These are phyloP conservation scores for Noturus placidus DNA, from an alignment of 2,113 vertebrate genomes.

Conservation along the genomic window DNA sequence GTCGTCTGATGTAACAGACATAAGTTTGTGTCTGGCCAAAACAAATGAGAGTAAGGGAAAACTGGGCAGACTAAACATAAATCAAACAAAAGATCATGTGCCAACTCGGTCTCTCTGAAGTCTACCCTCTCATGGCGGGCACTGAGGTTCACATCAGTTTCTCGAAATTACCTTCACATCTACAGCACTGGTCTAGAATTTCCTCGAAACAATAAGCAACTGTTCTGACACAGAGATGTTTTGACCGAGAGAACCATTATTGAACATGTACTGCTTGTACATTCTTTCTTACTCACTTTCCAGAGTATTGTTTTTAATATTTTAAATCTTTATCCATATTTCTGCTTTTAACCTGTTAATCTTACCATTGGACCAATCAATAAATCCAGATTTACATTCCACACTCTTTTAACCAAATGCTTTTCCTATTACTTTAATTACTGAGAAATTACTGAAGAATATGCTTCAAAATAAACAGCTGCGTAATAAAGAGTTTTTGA, in stretches of 20 bases:
- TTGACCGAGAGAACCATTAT: not conserved
- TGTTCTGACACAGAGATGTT: no score
- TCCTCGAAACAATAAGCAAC: not conserved
- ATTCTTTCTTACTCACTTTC: not conserved
- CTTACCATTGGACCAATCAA: not conserved
- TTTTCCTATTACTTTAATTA: not conserved
- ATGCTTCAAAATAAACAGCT: not conserved
- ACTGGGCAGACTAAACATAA: constrained; percentile 38
- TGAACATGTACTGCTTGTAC: not conserved
- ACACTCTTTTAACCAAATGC: not conserved
- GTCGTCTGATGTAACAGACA: constrained; percentile 43
- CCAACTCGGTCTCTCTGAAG: constrained; percentile 6
- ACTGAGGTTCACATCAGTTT: constrained; percentile 19
- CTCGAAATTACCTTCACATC: not conserved
- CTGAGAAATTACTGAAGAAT: not conserved
- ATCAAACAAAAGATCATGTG: constrained; percentile 32
- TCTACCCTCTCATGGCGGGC: not conserved
- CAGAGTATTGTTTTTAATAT: not conserved
- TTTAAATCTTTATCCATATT: not conserved
- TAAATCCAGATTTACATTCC: not conserved
- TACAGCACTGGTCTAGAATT: not conserved
- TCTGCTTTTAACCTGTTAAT: not conserved
- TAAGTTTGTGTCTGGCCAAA: constrained; percentile 48
- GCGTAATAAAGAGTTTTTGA: not conserved
- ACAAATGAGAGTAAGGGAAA: constrained; percentile 45